These are phyloP conservation scores for Peromyscus attwateri DNA, from an alignment of 2,797 vertebrate genomes.

Conservation along the genomic window DNA sequence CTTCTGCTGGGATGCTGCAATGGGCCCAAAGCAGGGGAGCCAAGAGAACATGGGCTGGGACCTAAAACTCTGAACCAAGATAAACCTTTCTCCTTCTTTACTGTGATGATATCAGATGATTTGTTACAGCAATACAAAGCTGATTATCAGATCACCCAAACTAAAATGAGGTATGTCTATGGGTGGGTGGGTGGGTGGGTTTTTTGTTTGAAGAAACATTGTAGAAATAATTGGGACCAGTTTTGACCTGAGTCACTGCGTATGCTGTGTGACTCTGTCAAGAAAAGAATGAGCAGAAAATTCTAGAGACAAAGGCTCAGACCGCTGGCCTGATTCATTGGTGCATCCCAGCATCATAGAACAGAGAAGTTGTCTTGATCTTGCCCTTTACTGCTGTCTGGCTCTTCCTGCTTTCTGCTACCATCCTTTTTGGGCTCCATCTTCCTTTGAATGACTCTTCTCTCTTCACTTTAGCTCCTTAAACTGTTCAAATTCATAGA, in stretches of 20 bases:
- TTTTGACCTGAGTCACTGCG: no score
- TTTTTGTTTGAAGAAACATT: neutral
- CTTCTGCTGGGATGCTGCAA: no score
- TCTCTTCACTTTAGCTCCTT: neutral
- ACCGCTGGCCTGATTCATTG: neutral
- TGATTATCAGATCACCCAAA: neutral
- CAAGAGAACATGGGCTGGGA: no score
- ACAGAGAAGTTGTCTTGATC: neutral
- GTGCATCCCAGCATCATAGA: neutral
- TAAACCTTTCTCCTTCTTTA: neutral
- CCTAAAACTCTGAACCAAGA: neutral
- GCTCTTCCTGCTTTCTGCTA: neutral
- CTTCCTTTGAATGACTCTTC: neutral
- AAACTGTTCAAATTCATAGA: neutral
- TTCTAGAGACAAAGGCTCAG: neutral
- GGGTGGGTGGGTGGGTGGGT: no score
- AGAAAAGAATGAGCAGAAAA: neutral
- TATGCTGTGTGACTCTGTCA: neutral
- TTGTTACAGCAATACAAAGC: neutral
- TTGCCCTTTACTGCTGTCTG: neutral
- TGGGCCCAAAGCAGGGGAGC: neutral
- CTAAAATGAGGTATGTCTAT: rapidly evolving
- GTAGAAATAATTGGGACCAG: neutral
- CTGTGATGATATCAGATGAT: neutral
- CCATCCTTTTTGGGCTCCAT: no score